Conservation (phyloP, 2,797 vertebrate species). For the Perodicticus potto region DNA sequence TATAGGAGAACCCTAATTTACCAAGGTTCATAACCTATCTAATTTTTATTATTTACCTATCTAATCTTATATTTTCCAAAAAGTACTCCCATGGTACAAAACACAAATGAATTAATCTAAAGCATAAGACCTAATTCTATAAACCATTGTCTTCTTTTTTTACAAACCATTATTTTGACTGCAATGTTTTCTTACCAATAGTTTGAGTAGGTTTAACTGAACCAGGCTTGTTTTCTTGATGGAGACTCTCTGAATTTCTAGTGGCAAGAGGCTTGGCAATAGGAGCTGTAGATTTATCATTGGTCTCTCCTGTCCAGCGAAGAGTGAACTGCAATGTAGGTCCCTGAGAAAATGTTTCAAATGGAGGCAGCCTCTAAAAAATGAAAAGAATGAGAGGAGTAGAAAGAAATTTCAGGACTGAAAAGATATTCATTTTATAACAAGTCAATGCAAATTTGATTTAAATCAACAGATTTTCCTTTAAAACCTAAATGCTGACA, state of each 20-base stretch:
- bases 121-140: conserved; percentile 10
- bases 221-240: conserved; percentile 95
- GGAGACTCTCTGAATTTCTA: conserved; percentile 95
- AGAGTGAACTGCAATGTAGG: conserved; percentile 99
- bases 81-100: conserved; percentile 31
- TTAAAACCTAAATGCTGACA: conserved; percentile 25
- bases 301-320: conserved; percentile 96
- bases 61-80: conserved; percentile 1
- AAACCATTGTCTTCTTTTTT: conserved; percentile 40
- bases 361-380: conserved; percentile 96
- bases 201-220: conserved; percentile 94
- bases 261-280: conserved; percentile 97
- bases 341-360: conserved; percentile 99
- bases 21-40: background rate
- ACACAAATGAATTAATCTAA: background rate
- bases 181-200: conserved; percentile 90
- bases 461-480: conserved; percentile 44
- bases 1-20: background rate
- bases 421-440: background rate
- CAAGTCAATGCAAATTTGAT: conserved; percentile 1
- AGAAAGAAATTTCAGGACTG: background rate
- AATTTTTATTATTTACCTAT: background rate
- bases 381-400: background rate
- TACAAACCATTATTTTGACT: conserved; percentile 59
- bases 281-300: conserved; percentile 95